Base-by-base conservation (phyloP, 2,797 vertebrate species). In the Acrossocheilus wenchowensis region DNA sequence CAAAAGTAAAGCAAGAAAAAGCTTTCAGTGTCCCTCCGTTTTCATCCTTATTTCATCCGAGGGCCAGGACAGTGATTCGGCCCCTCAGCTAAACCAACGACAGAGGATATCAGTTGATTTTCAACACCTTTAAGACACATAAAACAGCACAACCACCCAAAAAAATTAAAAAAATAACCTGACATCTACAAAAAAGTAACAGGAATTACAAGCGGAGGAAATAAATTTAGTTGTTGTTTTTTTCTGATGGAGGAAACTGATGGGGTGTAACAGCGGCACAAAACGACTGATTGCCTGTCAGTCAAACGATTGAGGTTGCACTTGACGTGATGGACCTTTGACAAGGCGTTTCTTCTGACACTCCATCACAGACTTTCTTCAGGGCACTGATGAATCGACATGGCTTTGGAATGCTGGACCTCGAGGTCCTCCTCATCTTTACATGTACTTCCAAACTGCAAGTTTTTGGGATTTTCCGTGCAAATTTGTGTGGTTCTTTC, bases 371-470 rank as follows among this genome's bases (percentile, higher is more conserved):
- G 78, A 78, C 84, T 85, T 90, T 90, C 86, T 75, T 77, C 14
- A 74, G 89, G 90, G 89, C 88, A 48, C 45, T 60, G 68, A 3
- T 74, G 86, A 87, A 52, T 79, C 50, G 66, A 85, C 87, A 57
- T 77, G 78, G 77, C 90, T 50, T 78, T 62, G 62, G 72, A 80
- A 82, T 52, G 78, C 77, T 39, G 84, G 79, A 52, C 87, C 80
- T 6, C 11, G 12, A 69, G 72, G 79, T 34, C 79, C 94, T 94
- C 94, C 85, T 91, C 88, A 94, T 96, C 96, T 96, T 95, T 96
- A 92, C 94, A 92, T 92, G 95, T 96, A 95, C 95, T 96, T 96
- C 96, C 93, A 96, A 94, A 95, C 93, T 95, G 96, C 96, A 94
- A 96, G 95, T 96, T 97, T 96, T 95, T 93, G 92, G 80, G 92